Evolutionary conservation across 2,113 vertebrate genomes (phyloP).

Genomic region (Pygoscelis adeliae): DNA sequence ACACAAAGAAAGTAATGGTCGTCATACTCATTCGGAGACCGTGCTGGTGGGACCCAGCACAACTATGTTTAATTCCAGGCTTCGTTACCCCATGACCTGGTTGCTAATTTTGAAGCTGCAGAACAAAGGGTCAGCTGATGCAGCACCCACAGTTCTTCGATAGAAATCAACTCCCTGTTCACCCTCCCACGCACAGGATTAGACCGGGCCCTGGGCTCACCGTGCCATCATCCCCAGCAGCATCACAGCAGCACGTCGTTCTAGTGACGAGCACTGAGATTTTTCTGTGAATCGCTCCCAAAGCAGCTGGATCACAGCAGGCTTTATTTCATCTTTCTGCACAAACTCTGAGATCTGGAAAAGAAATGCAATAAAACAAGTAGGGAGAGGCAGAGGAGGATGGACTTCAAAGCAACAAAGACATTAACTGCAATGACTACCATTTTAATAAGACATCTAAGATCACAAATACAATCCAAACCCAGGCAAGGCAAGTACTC

Average conservation of each 20-base stretch:
- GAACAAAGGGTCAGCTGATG: not conserved
- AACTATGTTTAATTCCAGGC: not conserved
- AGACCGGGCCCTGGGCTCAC: slow-evolving; percentile 69
- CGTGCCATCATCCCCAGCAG: slow-evolving; percentile 93
- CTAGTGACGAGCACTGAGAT: slow-evolving; percentile 74
- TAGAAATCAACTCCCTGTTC: not conserved
- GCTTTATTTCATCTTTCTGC: slow-evolving; percentile 82
- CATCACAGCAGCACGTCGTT: slow-evolving; percentile 85
- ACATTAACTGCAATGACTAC: not conserved
- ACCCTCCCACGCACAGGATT: not conserved
- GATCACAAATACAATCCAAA: not conserved
- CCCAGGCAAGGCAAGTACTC: slow-evolving; percentile 57
- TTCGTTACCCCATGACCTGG: not conserved
- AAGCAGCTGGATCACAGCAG: slow-evolving; percentile 86
- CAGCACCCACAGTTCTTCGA: not conserved
- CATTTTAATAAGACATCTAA: not conserved
- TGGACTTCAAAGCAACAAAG: not conserved
- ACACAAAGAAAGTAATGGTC: not conserved
- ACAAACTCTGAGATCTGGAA: slow-evolving; percentile 91
- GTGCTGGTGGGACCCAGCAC: not conserved
- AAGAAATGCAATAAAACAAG: not conserved
- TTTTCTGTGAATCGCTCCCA: slow-evolving; percentile 91
- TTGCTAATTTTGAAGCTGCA: not conserved
- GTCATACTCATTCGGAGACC: not conserved
- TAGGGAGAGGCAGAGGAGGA: not conserved